Percentiles rank a stretch among this genome's conserved stretches.
Evolutionary conservation across 2,113 vertebrate species (phyloP).

Genomic region (Lophochroa leadbeateri): DNA sequence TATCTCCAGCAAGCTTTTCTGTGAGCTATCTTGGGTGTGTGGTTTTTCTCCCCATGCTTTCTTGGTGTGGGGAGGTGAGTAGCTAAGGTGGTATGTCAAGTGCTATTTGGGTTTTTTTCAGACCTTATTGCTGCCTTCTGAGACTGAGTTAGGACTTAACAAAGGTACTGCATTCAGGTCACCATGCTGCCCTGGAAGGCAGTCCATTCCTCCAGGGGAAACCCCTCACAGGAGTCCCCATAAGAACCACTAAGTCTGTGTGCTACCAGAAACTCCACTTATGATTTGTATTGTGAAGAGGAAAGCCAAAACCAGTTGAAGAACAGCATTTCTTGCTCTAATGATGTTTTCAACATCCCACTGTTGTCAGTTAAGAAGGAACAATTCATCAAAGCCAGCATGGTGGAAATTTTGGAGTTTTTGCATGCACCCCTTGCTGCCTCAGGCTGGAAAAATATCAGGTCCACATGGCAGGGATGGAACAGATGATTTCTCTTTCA

Average conservation of each 20-base stretch:
- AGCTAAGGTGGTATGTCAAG: not conserved
- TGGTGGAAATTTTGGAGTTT: not conserved
- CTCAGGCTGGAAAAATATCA: not conserved
- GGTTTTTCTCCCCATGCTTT: not conserved
- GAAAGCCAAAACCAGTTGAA: not conserved
- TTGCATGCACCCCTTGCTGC: not conserved
- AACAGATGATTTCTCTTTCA: not conserved
- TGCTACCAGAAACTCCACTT: not conserved
- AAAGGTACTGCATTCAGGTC: not conserved
- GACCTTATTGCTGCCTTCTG: not conserved
- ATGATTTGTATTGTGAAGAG: not conserved
- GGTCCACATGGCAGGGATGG: not conserved
- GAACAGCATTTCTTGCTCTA: not conserved
- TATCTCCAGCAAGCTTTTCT: not conserved
- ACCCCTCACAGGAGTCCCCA: not conserved
- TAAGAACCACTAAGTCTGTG: not conserved
- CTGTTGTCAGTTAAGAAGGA: not conserved
- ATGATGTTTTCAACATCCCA: not conserved
- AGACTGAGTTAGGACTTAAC: not conserved
- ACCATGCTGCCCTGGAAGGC: not conserved
- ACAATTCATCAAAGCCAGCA: not conserved
- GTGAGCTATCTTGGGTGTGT: not conserved
- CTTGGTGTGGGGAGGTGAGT: not conserved
- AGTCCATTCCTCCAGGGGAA: not conserved
- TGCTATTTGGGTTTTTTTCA: not conserved